Evolutionary conservation across 92 coral and sea anemone species (phyloP), one percentile per base, ranked within the genome.

Genomic region (Nematostella vectensis): DNA sequence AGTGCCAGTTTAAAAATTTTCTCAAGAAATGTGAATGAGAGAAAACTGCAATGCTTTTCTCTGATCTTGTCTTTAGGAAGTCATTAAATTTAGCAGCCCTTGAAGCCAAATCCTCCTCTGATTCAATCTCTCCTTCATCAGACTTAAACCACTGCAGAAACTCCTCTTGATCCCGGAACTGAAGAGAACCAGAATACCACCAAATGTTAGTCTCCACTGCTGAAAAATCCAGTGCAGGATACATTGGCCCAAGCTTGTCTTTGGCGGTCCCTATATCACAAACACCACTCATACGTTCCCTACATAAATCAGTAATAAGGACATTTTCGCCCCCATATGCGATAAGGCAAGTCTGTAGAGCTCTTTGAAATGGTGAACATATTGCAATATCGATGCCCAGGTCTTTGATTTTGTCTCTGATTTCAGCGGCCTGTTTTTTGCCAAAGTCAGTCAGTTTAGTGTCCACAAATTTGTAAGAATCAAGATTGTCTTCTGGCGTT

Each of bases 221-320:
- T 39, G 69, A 36, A 27, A 79, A 73, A 29, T 79, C 81, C 4
- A 73, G 42, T 40, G n/a, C 31, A 18, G 87, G 80, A 28, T 19
- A 79, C 33, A 12, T 29, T 28, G 55, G 25, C 10, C n/a, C 48
- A 0, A 79, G 72, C 13, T 45, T 44, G 13, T 55, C 53, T 31
- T 30, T 62, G 0, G 62, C 55, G 19, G 17, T 67, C 11, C 87
- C 87, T 11, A 79, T 79, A 65, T 79, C 87, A 57, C 87, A 79
- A 2, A 73, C 25, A 15, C 74, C 65, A 15, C 65, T 71, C 2
- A 76, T 62, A 3, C 67, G 54, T 47, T 73, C 87, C 1, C 72
- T 52, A 47, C 87, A 79, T 40, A 65, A 65, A 8, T 65, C 76
- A 4, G 77, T 27, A 0, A 68, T 55, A 17, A 79, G 59, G 9